phyloP scores from a whole-genome alignment of 2,113 vertebrate genomes.

The Benitochromis conjunctus region DNA sequence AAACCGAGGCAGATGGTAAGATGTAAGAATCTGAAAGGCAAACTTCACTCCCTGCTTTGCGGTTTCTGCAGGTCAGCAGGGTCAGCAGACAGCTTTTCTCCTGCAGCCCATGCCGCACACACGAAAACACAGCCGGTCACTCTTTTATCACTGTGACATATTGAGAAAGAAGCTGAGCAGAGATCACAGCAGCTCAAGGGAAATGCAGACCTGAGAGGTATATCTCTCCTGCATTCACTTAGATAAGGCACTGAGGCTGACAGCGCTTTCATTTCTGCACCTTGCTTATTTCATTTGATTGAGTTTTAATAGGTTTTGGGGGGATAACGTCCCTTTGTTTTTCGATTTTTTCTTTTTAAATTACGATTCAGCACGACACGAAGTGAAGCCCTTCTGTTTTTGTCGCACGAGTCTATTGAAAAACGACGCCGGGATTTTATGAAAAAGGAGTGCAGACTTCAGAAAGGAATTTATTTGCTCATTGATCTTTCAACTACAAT shows the following conservation, averaged over 20 bases:
- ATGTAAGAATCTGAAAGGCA: constrained; percentile 41
- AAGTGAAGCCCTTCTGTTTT: constrained; percentile 19
- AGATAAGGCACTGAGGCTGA: constrained; percentile 48
- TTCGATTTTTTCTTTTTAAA: not conserved
- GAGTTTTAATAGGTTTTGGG: constrained; percentile 53
- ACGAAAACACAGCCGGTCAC: constrained; percentile 47
- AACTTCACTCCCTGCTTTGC: constrained; percentile 43
- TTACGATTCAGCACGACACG: constrained; percentile 32
- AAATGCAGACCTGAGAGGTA: constrained; percentile 19
- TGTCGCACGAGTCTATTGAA: not conserved
- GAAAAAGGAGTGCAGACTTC: constrained; percentile 16
- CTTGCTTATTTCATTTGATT: constrained; percentile 50
- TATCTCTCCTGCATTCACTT: constrained; percentile 38
- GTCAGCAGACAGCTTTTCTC: constrained; percentile 55
- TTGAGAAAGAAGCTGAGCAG: constrained; percentile 48
- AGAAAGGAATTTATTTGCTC: constrained; percentile 20
- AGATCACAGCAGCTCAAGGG: constrained; percentile 39
- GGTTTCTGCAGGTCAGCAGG: constrained; percentile 25
- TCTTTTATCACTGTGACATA: constrained; percentile 58
- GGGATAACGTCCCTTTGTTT: constrained; percentile 34
- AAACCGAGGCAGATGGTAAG: constrained; percentile 50
- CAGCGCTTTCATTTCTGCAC: constrained; percentile 44
- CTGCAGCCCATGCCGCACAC: constrained; percentile 12
- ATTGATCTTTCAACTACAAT: constrained; percentile 29
- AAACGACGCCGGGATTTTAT: constrained; percentile 1